phyloP scores from a whole-genome alignment of 1,140 invertebrate genomes.

The Zaprionus camerounensis region DNA sequence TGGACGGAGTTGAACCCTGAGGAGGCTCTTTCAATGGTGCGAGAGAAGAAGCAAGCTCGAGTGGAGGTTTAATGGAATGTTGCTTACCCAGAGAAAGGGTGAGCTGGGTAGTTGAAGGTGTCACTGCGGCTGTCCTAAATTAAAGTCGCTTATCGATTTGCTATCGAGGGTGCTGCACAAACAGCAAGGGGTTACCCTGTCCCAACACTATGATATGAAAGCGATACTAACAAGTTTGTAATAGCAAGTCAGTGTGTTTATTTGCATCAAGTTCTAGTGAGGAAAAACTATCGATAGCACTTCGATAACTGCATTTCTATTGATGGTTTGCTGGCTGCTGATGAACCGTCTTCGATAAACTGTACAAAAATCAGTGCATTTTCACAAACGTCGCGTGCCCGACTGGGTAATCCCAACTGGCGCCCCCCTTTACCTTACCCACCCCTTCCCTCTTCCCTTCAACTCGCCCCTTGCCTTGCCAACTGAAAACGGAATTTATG shows the following conservation, averaged over 20 bases:
- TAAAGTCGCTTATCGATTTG: neutral
- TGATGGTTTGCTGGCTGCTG: neutral
- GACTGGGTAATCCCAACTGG: neutral
- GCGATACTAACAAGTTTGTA: neutral
- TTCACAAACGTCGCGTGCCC: neutral
- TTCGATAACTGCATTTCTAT: neutral
- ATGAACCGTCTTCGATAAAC: neutral
- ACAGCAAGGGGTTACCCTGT: neutral
- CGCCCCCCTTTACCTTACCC: neutral
- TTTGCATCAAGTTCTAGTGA: neutral
- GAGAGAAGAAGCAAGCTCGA: neutral
- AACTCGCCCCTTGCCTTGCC: neutral
- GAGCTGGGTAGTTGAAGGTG: neutral
- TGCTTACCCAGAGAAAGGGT: neutral
- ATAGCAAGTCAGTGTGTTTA: neutral
- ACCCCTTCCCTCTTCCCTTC: too few relatives aligned
- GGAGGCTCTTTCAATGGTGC: neutral
- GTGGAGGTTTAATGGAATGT: neutral
- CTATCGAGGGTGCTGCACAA: neutral
- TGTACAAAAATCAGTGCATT: neutral
- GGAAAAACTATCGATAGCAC: neutral
- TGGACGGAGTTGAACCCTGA: neutral
- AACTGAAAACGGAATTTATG: conserved; percentile 61
- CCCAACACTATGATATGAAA: neutral
- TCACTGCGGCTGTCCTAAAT: neutral